phyloP scores from a whole-genome alignment of 2,113 vertebrate genomes.

The Neogale vison region DNA sequence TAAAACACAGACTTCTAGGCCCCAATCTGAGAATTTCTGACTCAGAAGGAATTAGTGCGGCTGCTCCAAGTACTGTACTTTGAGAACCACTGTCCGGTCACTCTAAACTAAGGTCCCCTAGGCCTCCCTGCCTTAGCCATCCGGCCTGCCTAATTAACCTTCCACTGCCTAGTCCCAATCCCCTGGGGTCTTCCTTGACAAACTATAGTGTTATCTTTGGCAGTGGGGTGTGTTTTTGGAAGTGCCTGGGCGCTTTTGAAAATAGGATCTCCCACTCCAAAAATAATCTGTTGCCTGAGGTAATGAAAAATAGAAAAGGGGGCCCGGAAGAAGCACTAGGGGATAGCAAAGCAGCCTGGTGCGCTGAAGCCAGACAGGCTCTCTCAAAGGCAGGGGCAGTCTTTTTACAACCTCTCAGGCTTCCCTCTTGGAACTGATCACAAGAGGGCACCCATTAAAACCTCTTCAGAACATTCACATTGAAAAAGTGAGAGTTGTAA shows the following conservation, averaged over 20 bases:
- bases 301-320: conserved; percentile 21
- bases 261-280: conserved; percentile 24
- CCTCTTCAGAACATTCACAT: not conserved
- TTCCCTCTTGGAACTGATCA: conserved; percentile 47
- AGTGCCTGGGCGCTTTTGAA: conserved; percentile 33
- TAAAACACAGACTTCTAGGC: not conserved
- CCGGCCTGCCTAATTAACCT: conserved; percentile 9
- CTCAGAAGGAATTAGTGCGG: not conserved
- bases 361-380: not conserved
- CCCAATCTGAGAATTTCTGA: not conserved
- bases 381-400: not conserved
- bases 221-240: conserved; percentile 1
- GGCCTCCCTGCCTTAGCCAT: not conserved
- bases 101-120: not conserved
- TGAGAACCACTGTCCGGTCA: not conserved
- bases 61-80: not conserved
- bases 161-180: not conserved
- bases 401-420: conserved; percentile 19
- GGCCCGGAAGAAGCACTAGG: not conserved
- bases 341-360: not conserved
- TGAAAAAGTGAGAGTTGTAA: not conserved
- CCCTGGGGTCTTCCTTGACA: not conserved
- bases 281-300: conserved; percentile 32
- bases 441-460: conserved; percentile 27
- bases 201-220: conserved; percentile 14